Percentiles rank a stretch among this genome's conserved stretches.
These are phyloP conservation scores for Dreissena polymorpha DNA, from an alignment of 1,140 invertebrate species.

Conservation along the genomic window DNA sequence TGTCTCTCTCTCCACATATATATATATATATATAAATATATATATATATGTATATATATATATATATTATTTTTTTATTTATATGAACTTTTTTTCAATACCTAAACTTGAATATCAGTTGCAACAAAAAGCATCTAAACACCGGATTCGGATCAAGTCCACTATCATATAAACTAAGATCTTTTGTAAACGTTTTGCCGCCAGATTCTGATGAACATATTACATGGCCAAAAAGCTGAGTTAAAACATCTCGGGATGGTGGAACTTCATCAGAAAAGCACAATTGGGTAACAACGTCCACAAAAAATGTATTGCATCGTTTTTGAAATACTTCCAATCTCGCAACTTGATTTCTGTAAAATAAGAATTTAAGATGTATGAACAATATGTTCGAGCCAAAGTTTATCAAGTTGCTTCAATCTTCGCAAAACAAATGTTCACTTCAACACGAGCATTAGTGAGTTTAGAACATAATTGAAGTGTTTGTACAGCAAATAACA, in stretches of 20 bases:
- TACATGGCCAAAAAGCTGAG: constrained; percentile 67
- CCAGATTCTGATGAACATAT: constrained; percentile 34
- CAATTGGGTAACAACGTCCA: constrained; percentile 73
- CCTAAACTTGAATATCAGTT: constrained; percentile 68
- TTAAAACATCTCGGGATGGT: constrained; percentile 66
- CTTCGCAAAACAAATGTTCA: too few relatives aligned
- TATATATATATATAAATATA: too few relatives aligned
- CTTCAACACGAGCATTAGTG: too few relatives aligned
- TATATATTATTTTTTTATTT: too few relatives aligned
- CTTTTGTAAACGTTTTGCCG: constrained; percentile 56
- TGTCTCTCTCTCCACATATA: too few relatives aligned
- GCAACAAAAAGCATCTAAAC: constrained; percentile 70
- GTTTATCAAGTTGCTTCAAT: too few relatives aligned
- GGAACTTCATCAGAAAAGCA: constrained; percentile 68
- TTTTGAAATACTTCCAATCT: constrained; percentile 63
- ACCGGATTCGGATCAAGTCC: constrained; percentile 72
- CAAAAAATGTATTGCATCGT: constrained; percentile 70
- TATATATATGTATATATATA: too few relatives aligned
- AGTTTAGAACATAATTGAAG: too few relatives aligned
- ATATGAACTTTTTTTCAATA: too few relatives aligned
- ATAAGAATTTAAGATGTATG: too few relatives aligned
- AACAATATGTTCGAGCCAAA: too few relatives aligned
- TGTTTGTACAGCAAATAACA: too few relatives aligned
- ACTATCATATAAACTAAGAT: constrained; percentile 66
- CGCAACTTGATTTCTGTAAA: constrained; percentile 61